Percentiles rank a stretch among this genome's conserved stretches.
phyloP scores from a whole-genome alignment of 2,113 vertebrate species.

The Solea solea region DNA sequence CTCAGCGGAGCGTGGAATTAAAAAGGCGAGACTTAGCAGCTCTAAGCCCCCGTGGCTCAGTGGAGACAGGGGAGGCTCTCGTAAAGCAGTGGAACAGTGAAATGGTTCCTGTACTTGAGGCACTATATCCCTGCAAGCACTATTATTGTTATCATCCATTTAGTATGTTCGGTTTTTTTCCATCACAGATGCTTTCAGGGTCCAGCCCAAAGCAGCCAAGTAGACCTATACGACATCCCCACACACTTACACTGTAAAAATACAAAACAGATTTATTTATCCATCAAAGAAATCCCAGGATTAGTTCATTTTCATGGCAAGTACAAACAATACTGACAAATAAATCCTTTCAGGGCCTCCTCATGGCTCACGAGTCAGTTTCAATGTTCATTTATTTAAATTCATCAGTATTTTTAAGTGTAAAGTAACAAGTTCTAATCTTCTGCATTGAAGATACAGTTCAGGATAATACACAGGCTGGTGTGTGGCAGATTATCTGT shows the following conservation, averaged over 20 bases:
- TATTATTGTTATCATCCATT: not conserved
- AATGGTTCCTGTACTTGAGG: not conserved
- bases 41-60: constrained; percentile 5
- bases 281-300: too few species aligned
- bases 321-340: too few species aligned
- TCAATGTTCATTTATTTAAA: not conserved
- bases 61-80: constrained; percentile 8
- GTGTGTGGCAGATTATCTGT: too few species aligned
- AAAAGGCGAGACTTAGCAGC: constrained; percentile 8
- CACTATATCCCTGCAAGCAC: not conserved
- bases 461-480: too few species aligned
- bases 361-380: not conserved
- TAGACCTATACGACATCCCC: not conserved
- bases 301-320: too few species aligned
- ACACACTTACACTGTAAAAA: too few species aligned
- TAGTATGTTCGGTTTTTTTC: not conserved
- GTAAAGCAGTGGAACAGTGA: not conserved
- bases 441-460: not conserved
- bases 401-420: not conserved
- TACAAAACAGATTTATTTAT: too few species aligned
- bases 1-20: not conserved
- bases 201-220: not conserved
- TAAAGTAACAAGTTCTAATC: not conserved
- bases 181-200: not conserved
- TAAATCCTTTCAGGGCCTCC: too few species aligned